A percentile compares a stretch with the other conserved stretches of the same genome.
Evolutionary conservation across 2,888 invertebrate genomes (phyloP).

Genomic region (Ennomos fuscantarius): DNA sequence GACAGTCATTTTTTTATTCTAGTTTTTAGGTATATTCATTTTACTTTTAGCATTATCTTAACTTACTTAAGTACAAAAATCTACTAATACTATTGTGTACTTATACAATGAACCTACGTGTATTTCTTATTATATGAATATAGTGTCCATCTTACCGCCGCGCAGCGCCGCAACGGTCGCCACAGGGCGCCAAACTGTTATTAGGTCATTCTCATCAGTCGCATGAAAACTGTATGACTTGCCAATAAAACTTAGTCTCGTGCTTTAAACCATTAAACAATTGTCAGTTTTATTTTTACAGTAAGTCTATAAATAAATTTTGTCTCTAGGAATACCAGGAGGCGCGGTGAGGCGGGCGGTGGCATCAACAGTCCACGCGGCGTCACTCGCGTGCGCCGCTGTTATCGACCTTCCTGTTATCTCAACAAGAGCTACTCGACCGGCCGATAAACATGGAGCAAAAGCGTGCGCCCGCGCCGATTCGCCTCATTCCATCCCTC

Average conservation of each 20-base stretch:
- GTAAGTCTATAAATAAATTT: conserved; percentile 71
- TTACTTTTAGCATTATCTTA: no score
- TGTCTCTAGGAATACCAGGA: conserved; percentile 68
- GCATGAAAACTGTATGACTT: conserved; percentile 34
- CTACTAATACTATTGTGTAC: no score
- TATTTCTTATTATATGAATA: no score
- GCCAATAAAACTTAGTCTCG: conserved; percentile 51
- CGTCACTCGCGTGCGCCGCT: conserved; percentile 51
- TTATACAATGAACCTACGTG: no score
- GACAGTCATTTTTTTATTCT: no score
- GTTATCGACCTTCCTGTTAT: conserved; percentile 78
- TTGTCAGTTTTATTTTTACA: conserved; percentile 75
- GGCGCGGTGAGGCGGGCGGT: conserved; percentile 37
- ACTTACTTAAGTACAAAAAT: no score
- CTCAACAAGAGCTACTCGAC: conserved; percentile 73
- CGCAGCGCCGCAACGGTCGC: not conserved
- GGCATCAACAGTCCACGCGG: conserved; percentile 48
- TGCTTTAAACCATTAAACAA: conserved; percentile 61
- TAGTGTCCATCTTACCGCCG: not conserved
- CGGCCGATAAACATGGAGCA: conserved; percentile 79
- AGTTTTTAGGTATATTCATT: no score
- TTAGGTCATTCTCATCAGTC: conserved; percentile 30
- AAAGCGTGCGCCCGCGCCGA: conserved; percentile 83
- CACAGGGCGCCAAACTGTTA: conserved; percentile 13
- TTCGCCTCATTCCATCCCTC: conserved; percentile 77